Conservation (phyloP, 2,113 vertebrate genomes). For the Sinocyclocheilus grahami region DNA sequence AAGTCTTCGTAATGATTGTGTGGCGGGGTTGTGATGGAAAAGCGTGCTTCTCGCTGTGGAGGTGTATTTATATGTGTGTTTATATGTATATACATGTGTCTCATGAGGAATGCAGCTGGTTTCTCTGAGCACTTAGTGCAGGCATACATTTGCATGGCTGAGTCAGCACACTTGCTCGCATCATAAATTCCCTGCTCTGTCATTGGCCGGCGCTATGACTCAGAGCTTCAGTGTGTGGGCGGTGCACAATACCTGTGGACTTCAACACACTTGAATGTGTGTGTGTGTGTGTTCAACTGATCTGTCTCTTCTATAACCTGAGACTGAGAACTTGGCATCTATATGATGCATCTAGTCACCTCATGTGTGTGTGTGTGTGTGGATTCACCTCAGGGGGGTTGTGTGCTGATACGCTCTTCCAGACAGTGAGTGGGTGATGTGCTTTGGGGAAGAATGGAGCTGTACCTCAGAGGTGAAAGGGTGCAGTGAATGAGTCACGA, state of each 20-base stretch:
- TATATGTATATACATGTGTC: slow-evolving; percentile 36
- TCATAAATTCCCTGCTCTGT: slow-evolving; percentile 29
- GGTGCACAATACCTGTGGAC: slow-evolving; percentile 18
- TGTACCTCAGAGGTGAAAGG: slow-evolving; percentile 5
- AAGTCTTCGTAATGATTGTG: not conserved
- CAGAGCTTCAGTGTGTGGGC: slow-evolving; percentile 34
- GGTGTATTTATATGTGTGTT: not conserved
- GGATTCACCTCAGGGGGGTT: not conserved
- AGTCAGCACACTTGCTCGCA: slow-evolving; percentile 50
- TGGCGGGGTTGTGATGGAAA: not conserved
- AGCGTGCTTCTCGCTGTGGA: not conserved
- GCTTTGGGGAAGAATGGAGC: slow-evolving; percentile 5
- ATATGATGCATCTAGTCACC: no score
- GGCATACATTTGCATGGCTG: slow-evolving; percentile 31
- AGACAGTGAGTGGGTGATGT: slow-evolving; percentile 11
- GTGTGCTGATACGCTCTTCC: not conserved
- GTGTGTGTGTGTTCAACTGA: not conserved
- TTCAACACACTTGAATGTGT: not conserved
- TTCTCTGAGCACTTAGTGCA: not conserved
- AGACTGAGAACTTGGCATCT: no score
- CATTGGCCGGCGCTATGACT: slow-evolving; percentile 47
- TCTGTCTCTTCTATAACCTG: no score
- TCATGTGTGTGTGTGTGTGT: not conserved
- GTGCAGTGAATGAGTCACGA: slow-evolving; percentile 20
- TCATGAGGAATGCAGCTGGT: slow-evolving; percentile 32